Conservation (phyloP, 2,888 invertebrate genomes). For the Phoronis australis region DNA sequence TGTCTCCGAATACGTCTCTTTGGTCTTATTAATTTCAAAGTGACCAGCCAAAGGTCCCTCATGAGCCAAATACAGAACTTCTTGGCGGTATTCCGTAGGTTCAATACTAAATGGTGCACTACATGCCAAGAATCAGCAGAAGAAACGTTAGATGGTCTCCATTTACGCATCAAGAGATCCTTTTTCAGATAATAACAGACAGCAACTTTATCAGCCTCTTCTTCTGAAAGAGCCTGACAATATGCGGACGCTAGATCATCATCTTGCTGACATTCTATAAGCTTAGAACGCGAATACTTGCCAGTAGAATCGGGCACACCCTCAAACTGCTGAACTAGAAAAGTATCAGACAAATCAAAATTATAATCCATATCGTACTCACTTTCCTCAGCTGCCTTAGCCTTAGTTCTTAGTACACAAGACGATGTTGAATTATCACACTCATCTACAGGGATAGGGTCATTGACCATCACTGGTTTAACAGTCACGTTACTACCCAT, state of each 20-base stretch:
- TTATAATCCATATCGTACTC: no score
- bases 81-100: constrained; percentile 3
- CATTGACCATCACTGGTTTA: no score
- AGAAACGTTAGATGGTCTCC: constrained; percentile 8
- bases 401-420: no score
- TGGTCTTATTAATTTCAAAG: constrained; percentile 13
- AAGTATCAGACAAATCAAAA: no score
- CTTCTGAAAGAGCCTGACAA: background rate
- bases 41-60: constrained; percentile 13
- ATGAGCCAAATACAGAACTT: constrained; percentile 11
- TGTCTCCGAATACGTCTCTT: constrained; percentile 4
- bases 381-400: no score
- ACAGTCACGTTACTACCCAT: constrained; percentile 9
- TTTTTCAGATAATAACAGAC: constrained; percentile 5
- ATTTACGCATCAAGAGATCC: constrained; percentile 15
- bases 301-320: no score
- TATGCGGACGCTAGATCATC: no score
- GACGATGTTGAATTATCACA: no score
- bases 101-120: constrained; percentile 7
- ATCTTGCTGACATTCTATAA: no score
- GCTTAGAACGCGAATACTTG: no score
- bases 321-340: no score
- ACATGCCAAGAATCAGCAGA: constrained; percentile 4
- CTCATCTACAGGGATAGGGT: no score
- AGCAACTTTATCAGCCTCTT: background rate